These are phyloP conservation scores for Tinea semifulvella DNA, from an alignment of 2,888 invertebrate species.

Conservation along the genomic window DNA sequence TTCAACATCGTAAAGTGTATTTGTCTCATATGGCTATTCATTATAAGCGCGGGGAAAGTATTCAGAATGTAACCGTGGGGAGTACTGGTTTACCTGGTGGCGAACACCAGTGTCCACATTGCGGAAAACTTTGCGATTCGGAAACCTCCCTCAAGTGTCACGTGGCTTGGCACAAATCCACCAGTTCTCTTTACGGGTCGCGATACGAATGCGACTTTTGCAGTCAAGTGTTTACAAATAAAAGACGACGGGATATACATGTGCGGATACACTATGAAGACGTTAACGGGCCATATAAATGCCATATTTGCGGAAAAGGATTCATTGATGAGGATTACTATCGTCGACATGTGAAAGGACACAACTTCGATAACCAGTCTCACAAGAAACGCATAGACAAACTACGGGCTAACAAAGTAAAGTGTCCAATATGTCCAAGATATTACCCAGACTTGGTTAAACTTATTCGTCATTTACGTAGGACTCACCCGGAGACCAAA, in stretches of 20 bases:
- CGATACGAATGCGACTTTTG: slow-evolving; percentile 58
- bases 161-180: slow-evolving; percentile 51
- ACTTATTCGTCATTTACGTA: slow-evolving; percentile 51
- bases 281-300: slow-evolving; percentile 59
- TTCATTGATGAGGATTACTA: slow-evolving; percentile 60
- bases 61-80: slow-evolving; percentile 38
- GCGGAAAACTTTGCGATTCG: slow-evolving; percentile 53
- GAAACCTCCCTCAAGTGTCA: slow-evolving; percentile 53
- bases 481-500: slow-evolving; percentile 57
- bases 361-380: slow-evolving; percentile 54
- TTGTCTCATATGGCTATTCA: slow-evolving; percentile 59
- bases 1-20: slow-evolving; percentile 49
- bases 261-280: slow-evolving; percentile 58
- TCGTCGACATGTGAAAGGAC: slow-evolving; percentile 58
- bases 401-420: slow-evolving; percentile 48
- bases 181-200: slow-evolving; percentile 45
- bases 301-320: slow-evolving; percentile 58
- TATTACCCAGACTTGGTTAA: slow-evolving; percentile 49
- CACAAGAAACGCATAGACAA: slow-evolving; percentile 50
- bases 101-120: slow-evolving; percentile 45
- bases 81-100: background rate
- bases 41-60: slow-evolving; percentile 51
- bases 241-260: slow-evolving; percentile 52
- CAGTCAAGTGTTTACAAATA: slow-evolving; percentile 53
- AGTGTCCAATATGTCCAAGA: slow-evolving; percentile 53